Evolutionary conservation across 2,113 vertebrate genomes (phyloP).

Genomic region (Thamnaconus septentrionalis): DNA sequence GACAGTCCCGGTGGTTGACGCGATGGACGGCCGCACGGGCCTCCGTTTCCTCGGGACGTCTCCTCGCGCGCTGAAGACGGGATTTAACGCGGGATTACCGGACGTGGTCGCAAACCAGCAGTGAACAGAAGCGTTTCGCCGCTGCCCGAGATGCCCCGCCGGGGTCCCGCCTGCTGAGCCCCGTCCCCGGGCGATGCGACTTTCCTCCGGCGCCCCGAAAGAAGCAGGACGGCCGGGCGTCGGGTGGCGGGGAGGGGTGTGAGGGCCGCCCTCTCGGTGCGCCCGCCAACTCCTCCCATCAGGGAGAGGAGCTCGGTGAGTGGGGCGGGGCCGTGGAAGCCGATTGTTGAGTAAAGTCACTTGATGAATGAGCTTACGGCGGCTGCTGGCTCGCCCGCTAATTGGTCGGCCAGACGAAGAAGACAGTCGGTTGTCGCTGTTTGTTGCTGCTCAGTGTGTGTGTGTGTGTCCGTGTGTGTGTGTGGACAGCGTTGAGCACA

Average conservation of each 20-base stretch:
- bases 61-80: neutral
- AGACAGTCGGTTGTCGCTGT: neutral
- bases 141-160: neutral
- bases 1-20: conserved; percentile 18
- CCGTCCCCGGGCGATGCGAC: conserved; percentile 20
- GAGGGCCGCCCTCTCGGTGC: conserved; percentile 53
- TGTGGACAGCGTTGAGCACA: neutral
- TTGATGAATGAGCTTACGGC: conserved; percentile 43
- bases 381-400: conserved; percentile 33
- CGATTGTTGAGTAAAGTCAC: conserved; percentile 30
- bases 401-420: conserved; percentile 57
- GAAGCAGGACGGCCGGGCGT: conserved; percentile 60
- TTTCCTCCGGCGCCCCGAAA: conserved; percentile 35
- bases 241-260: conserved; percentile 56
- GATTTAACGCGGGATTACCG: neutral
- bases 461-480: neutral
- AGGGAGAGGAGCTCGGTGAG: conserved; percentile 51
- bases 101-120: neutral
- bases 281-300: conserved; percentile 54
- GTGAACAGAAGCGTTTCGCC: neutral
- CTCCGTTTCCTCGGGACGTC: conserved; percentile 6
- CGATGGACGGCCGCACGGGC: neutral
- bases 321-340: conserved; percentile 5
- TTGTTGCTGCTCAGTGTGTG: neutral
- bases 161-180: conserved; percentile 14